A percentile compares a stretch with the other conserved stretches of the same genome.
Conservation (phyloP, 2,113 vertebrate species). For the Tenebrosternarchus preto region DNA sequence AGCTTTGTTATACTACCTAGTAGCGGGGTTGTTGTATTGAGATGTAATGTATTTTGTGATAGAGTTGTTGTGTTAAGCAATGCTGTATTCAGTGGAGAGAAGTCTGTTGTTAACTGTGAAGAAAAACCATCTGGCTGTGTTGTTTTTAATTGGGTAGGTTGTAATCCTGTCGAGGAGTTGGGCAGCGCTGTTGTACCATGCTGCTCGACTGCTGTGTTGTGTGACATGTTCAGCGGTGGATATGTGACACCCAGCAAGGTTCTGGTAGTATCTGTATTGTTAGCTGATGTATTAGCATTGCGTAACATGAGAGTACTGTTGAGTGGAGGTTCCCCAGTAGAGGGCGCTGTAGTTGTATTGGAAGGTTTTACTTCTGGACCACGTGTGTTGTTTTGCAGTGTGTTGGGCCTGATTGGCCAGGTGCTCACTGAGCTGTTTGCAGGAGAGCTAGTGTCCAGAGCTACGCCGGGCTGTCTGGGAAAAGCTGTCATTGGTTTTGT, state of each 20-base stretch:
- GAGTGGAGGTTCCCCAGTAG: background rate
- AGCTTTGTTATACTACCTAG: background rate
- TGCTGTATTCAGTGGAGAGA: background rate
- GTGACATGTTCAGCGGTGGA: background rate
- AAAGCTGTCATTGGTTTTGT: background rate
- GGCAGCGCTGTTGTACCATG: background rate
- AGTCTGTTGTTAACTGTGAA: background rate
- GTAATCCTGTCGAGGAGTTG: background rate
- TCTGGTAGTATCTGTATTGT: background rate
- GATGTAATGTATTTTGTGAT: conserved; percentile 1
- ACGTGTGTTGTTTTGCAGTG: background rate
- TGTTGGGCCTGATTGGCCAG: too few relatives aligned
- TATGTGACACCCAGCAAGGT: background rate
- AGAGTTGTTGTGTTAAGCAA: background rate
- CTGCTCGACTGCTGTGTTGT: background rate
- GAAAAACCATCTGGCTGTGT: background rate
- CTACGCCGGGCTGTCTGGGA: background rate
- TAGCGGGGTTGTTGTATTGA: background rate
- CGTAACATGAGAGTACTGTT: background rate
- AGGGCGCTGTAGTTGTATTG: background rate
- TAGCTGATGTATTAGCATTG: background rate
- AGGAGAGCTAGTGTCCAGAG: background rate
- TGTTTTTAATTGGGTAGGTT: background rate
- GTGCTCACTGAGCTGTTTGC: background rate
- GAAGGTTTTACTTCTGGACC: background rate